phyloP scores from a whole-genome alignment of 2,113 vertebrate genomes.

The Ceuthmochares aereus region DNA sequence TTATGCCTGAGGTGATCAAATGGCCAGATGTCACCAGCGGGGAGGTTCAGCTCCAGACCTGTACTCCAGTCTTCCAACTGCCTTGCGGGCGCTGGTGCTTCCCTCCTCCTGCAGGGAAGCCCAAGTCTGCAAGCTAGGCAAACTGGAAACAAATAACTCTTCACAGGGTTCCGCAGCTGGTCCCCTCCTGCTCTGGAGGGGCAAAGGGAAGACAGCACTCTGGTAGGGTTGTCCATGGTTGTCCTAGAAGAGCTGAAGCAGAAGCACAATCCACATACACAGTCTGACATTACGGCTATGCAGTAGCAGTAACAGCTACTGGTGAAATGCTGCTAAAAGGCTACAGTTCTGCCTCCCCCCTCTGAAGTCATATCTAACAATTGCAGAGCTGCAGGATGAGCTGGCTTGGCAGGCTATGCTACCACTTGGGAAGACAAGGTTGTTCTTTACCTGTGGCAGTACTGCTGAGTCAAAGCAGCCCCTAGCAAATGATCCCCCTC shows the following conservation, averaged over 20 bases:
- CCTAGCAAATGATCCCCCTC: not conserved
- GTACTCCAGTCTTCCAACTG: not conserved
- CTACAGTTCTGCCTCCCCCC: not conserved
- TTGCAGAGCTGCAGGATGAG: not conserved
- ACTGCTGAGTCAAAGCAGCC: not conserved
- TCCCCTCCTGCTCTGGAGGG: not conserved
- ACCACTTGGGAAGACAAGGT: not conserved
- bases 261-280: not conserved
- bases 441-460: not conserved
- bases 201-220: not conserved
- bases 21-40: not conserved
- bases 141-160: not conserved
- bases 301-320: not conserved
- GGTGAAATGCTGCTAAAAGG: not conserved
- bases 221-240: not conserved
- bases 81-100: not conserved
- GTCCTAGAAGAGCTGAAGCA: not conserved
- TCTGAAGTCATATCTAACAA: not conserved
- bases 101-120: not conserved
- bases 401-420: not conserved
- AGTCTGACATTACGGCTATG: not conserved
- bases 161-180: not conserved
- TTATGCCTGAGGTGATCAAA: not conserved
- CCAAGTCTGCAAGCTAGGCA: not conserved
- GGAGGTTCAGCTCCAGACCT: not conserved